Conservation (phyloP, 2,888 invertebrate species). For the Agrenia bidenticulata region DNA sequence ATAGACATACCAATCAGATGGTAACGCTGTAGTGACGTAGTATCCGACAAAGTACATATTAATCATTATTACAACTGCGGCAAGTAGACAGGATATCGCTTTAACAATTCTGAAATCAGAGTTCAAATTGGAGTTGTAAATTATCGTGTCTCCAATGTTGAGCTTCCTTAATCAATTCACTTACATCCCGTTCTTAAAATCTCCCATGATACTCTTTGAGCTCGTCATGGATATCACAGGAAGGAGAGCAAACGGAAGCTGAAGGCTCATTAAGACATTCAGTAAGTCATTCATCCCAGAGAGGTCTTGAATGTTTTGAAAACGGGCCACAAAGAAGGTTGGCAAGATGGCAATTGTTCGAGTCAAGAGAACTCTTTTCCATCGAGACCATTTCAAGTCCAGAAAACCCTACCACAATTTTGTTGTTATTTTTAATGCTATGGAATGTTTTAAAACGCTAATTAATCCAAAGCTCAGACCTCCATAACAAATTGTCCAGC, state of each 20-base stretch:
- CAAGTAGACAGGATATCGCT: constrained; percentile 67
- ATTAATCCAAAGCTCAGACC: constrained; percentile 54
- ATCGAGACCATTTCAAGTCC: constrained; percentile 79
- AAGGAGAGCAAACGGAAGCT: constrained; percentile 82
- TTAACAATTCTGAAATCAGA: constrained; percentile 64
- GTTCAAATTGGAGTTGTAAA: neutral
- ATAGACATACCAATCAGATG: constrained; percentile 59
- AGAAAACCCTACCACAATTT: constrained; percentile 73
- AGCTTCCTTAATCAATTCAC: constrained; percentile 55
- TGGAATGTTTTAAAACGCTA: neutral
- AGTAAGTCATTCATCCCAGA: constrained; percentile 80
- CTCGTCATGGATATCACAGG: constrained; percentile 85
- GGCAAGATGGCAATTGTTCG: constrained; percentile 77
- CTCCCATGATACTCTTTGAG: constrained; percentile 75
- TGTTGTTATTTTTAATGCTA: too few species aligned
- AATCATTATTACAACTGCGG: constrained; percentile 71
- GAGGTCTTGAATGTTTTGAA: constrained; percentile 67
- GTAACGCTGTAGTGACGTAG: constrained; percentile 61
- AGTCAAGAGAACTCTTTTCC: constrained; percentile 83
- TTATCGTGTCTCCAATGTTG: constrained; percentile 8
- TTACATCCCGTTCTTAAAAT: constrained; percentile 77
- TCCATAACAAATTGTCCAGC: constrained; percentile 89
- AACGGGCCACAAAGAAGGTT: constrained; percentile 71
- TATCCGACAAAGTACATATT: constrained; percentile 72
- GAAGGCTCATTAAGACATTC: constrained; percentile 55